phyloP scores from a whole-genome alignment of 2,797 vertebrate species.

The Glyptemys insculpta region DNA sequence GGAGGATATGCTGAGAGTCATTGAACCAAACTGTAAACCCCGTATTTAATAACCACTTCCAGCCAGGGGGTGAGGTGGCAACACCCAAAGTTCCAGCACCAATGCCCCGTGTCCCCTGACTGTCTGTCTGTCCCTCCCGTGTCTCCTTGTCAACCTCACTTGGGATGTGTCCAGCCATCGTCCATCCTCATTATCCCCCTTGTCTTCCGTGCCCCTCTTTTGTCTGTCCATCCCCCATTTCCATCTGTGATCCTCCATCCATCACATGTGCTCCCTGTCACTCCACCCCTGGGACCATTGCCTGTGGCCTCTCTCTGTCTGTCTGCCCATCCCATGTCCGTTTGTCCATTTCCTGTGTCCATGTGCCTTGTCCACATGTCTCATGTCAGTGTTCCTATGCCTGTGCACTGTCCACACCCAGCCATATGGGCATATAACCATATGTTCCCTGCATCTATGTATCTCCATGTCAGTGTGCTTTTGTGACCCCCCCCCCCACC shows the following conservation, averaged over 20 bases:
- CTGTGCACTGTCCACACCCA: too few species aligned
- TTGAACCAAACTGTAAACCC: too few species aligned
- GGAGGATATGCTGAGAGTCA: too few species aligned
- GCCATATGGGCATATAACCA: background rate
- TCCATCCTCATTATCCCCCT: background rate
- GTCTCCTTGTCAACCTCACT: background rate
- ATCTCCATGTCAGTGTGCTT: background rate
- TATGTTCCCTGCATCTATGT: background rate
- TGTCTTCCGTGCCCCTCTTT: background rate
- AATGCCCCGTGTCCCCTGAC: accelerated
- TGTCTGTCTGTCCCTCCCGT: background rate
- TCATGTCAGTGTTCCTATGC: too few species aligned
- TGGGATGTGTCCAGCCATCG: background rate
- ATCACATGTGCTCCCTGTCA: background rate
- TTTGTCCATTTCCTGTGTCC: too few species aligned
- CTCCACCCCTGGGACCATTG: background rate
- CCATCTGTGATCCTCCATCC: background rate
- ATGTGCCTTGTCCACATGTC: too few species aligned
- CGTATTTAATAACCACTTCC: too few species aligned
- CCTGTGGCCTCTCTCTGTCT: background rate
- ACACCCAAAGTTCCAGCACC: accelerated
- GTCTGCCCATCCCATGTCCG: too few species aligned
- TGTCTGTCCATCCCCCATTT: background rate
- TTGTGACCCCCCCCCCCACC: too few species aligned
- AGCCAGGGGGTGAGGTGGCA: too few species aligned